phyloP scores from a whole-genome alignment of 2,888 invertebrate species.

The Drosophila paranaensis region DNA sequence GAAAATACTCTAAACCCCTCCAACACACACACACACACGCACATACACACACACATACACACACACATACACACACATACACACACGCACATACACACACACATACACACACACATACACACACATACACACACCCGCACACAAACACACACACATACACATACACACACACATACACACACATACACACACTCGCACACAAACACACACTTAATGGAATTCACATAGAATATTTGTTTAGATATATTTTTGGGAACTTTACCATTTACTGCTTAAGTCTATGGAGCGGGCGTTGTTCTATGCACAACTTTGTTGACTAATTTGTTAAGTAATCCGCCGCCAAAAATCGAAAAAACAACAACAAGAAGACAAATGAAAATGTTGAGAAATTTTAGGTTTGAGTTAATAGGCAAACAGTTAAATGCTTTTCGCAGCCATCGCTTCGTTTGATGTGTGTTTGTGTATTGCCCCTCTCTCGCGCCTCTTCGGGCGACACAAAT shows the following conservation, averaged over 20 bases:
- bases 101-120: not conserved
- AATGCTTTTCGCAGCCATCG: constrained; percentile 76
- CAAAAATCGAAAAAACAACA: constrained; percentile 46
- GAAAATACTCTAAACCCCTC: not conserved
- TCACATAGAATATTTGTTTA: constrained; percentile 5
- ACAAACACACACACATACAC: not conserved
- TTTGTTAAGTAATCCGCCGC: constrained; percentile 75
- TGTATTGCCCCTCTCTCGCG: constrained; percentile 25
- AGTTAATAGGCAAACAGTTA: constrained; percentile 62
- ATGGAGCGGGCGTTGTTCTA: constrained; percentile 56
- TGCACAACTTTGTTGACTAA: constrained; percentile 79
- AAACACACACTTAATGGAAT: constrained; percentile 33
- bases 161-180: not conserved
- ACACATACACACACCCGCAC: not conserved
- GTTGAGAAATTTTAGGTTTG: constrained; percentile 51
- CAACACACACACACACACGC: not conserved
- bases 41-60: not conserved
- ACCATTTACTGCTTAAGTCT: constrained; percentile 15
- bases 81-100: constrained; percentile 27
- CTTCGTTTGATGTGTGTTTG: constrained; percentile 71
- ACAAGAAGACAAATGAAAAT: constrained; percentile 37
- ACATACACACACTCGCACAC: constrained; percentile 50
- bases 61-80: constrained; percentile 56
- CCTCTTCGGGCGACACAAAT: constrained; percentile 37
- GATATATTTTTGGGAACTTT: constrained; percentile 9